Conservation (phyloP, 2,888 invertebrate genomes). For the Tetheella fluctuosa region DNA sequence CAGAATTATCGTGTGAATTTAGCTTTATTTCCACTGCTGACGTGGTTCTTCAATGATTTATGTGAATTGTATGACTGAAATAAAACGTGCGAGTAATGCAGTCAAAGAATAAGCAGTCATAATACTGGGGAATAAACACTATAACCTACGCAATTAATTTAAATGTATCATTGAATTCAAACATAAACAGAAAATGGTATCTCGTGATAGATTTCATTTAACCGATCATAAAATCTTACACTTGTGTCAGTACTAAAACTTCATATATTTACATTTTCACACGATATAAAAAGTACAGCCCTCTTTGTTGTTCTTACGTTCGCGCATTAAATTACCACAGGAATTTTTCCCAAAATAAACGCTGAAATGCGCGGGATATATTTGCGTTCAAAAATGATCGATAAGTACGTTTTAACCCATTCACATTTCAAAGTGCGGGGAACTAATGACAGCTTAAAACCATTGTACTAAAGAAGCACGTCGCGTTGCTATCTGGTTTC, state of each 20-base stretch:
- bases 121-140: neutral
- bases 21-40: neutral
- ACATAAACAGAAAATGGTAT: neutral
- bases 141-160: no score
- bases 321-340: no score
- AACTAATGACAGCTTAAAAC: constrained; percentile 12
- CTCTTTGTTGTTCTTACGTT: neutral
- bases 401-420: neutral
- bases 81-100: neutral
- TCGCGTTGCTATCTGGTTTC: constrained; percentile 31
- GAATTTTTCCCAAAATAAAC: neutral
- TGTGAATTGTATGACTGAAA: neutral
- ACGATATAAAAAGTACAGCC: neutral
- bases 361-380: neutral
- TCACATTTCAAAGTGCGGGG: neutral
- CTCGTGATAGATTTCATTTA: no score
- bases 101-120: neutral
- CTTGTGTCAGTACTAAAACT: neutral
- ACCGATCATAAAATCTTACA: neutral
- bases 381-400: neutral
- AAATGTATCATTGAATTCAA: no score
- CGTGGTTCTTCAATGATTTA: neutral
- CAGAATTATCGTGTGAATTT: neutral
- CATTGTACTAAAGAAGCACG: constrained; percentile 27
- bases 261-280: neutral